Percentiles rank a stretch among this genome's conserved stretches.
phyloP scores from a whole-genome alignment of 1,140 invertebrate genomes.

The Listronotus oregonensis region DNA sequence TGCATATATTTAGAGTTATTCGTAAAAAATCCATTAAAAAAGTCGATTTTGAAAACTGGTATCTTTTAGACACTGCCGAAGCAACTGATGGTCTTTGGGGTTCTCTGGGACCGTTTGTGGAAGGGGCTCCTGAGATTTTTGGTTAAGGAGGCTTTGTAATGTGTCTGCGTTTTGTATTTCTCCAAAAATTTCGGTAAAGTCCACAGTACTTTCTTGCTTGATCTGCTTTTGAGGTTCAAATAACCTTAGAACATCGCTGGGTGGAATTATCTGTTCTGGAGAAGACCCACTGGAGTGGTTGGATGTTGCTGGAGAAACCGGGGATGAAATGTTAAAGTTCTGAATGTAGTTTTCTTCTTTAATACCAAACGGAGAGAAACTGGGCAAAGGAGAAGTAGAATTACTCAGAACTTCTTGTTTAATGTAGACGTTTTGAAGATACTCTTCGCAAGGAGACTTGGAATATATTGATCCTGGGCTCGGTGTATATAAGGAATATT shows the following conservation, averaged over 20 bases:
- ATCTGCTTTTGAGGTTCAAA: constrained; percentile 48
- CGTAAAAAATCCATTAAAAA: constrained; percentile 60
- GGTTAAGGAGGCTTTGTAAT: constrained; percentile 47
- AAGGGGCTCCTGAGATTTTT: constrained; percentile 39
- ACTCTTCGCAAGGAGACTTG: constrained; percentile 45
- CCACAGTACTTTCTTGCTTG: constrained; percentile 51
- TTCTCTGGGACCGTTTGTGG: constrained; percentile 40
- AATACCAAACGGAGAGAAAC: constrained; percentile 50
- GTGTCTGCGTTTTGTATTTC: constrained; percentile 51
- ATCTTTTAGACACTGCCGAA: constrained; percentile 80
- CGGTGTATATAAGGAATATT: constrained; percentile 49
- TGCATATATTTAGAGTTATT: too few relatives aligned
- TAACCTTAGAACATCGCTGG: constrained; percentile 37
- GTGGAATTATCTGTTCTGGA: constrained; percentile 30
- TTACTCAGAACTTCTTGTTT: constrained; percentile 46
- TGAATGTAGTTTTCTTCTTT: constrained; percentile 58
- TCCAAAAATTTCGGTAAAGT: constrained; percentile 59
- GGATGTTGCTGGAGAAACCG: constrained; percentile 37
- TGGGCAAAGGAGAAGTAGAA: constrained; percentile 45
- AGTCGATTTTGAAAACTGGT: constrained; percentile 79
- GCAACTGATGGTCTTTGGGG: constrained; percentile 72
- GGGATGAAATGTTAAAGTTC: constrained; percentile 35
- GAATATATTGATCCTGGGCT: constrained; percentile 49
- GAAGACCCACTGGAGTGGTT: constrained; percentile 41
- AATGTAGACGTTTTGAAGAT: constrained; percentile 45